These are phyloP conservation scores for Neoseiulus cucumeris DNA, from an alignment of 1,140 invertebrate genomes.

Conservation along the genomic window DNA sequence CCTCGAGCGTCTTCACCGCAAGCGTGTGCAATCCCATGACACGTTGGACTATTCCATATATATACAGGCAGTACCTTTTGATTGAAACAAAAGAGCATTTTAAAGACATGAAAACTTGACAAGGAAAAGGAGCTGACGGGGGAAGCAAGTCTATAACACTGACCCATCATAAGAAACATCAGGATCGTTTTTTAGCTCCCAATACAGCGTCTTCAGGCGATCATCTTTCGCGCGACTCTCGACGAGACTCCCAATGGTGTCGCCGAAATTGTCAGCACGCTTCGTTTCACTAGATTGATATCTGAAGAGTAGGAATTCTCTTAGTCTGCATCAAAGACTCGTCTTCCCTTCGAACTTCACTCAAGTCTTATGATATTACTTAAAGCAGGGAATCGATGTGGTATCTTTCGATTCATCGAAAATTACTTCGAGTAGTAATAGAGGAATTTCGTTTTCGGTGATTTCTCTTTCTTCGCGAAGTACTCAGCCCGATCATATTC, in stretches of 20 bases:
- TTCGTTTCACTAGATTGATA: constrained; percentile 9
- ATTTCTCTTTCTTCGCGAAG: constrained; percentile 48
- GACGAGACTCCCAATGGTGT: neutral
- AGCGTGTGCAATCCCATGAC: neutral
- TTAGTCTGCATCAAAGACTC: too few species aligned
- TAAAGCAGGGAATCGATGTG: too few species aligned
- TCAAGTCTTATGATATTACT: too few species aligned
- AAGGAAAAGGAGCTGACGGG: neutral
- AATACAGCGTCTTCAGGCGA: neutral
- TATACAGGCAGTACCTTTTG: neutral
- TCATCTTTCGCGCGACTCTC: neutral
- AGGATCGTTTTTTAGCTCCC: neutral
- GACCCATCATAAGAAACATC: neutral
- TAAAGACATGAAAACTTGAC: neutral
- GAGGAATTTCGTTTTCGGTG: constrained; percentile 48
- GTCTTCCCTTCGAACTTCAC: too few species aligned
- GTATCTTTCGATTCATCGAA: too few species aligned
- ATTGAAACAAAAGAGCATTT: neutral
- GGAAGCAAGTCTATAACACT: neutral
- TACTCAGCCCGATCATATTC: constrained; percentile 76
- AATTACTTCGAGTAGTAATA: constrained; percentile 66
- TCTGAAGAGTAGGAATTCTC: neutral
- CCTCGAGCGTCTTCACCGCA: neutral
- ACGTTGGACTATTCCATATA: neutral
- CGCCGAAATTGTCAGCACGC: neutral